Percentiles rank a stretch among this genome's conserved stretches.
These are phyloP conservation scores for Drosophila antonietae DNA, from an alignment of 2,888 invertebrate genomes.

Conservation along the genomic window DNA sequence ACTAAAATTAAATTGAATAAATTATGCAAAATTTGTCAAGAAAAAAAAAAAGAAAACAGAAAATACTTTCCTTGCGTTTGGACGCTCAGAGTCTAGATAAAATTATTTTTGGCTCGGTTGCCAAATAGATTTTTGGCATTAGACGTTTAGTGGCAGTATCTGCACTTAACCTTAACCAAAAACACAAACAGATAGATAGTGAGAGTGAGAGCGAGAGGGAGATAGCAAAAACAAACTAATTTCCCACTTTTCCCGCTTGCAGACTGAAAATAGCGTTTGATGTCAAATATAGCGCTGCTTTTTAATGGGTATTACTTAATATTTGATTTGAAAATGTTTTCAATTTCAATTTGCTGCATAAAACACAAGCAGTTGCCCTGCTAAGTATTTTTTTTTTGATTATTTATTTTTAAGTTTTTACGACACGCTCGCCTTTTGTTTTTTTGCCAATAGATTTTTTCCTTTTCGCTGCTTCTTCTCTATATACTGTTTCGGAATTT, in stretches of 20 bases:
- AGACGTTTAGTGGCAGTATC: slow-evolving; percentile 29
- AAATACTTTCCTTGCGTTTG: neutral
- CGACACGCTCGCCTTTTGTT: slow-evolving; percentile 19
- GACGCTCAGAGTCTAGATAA: neutral
- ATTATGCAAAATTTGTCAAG: slow-evolving; percentile 70
- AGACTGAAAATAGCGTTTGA: slow-evolving; percentile 57
- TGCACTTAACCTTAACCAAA: slow-evolving; percentile 75
- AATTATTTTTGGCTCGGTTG: slow-evolving; percentile 59
- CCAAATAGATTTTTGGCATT: slow-evolving; percentile 69
- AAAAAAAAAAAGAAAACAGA: neutral
- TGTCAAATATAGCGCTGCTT: slow-evolving; percentile 40
- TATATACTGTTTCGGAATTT: slow-evolving; percentile 8
- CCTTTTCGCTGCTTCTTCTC: too few relatives aligned
- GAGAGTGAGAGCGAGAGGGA: neutral
- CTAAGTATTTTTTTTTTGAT: neutral
- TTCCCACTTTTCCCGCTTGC: neutral
- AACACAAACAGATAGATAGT: neutral
- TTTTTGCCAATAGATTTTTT: slow-evolving; percentile 43
- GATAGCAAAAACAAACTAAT: neutral
- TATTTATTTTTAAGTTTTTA: slow-evolving; percentile 47
- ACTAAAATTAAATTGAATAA: slow-evolving; percentile 24
- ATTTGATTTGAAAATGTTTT: slow-evolving; percentile 42
- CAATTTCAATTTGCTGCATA: slow-evolving; percentile 7
- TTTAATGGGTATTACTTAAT: slow-evolving; percentile 66
- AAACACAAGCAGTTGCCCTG: slow-evolving; percentile 2